A percentile compares a stretch with the other conserved stretches of the same genome.
Evolutionary conservation across 2,888 invertebrate species (phyloP).

Genomic region (Polymixis flavicincta): DNA sequence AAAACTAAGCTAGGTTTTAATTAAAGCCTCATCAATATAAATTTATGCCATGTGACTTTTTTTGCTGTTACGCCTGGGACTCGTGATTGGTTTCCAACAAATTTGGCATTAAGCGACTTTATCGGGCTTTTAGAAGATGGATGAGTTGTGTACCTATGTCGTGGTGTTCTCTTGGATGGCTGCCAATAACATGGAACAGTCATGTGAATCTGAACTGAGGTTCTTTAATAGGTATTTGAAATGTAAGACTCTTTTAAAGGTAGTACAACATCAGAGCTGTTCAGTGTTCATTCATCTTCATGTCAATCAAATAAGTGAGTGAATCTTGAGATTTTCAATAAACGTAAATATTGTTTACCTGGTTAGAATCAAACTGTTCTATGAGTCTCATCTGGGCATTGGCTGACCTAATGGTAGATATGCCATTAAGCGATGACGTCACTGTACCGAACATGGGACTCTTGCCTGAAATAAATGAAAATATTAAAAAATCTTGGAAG

Average conservation of each 20-base stretch:
- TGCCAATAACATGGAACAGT: slow-evolving; percentile 11
- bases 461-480: slow-evolving; percentile 89
- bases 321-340: not conserved
- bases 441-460: slow-evolving; percentile 96
- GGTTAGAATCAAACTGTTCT: slow-evolving; percentile 90
- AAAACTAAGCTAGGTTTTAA: too few relatives aligned
- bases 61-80: not conserved
- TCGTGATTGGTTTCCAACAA: not conserved
- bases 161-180: slow-evolving; percentile 2
- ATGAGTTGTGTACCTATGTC: slow-evolving; percentile 17
- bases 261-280: not conserved
- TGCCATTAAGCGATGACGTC: slow-evolving; percentile 93
- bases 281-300: not conserved
- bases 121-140: slow-evolving; percentile 13
- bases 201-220: slow-evolving; percentile 1
- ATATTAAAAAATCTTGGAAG: not conserved
- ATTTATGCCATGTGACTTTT: not conserved
- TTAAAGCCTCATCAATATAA: not conserved
- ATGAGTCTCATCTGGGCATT: slow-evolving; percentile 92
- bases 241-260: not conserved
- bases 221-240: not conserved
- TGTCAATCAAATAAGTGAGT: not conserved
- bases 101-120: slow-evolving; percentile 1
- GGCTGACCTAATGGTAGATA: slow-evolving; percentile 94
- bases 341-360: slow-evolving; percentile 77